Conservation (phyloP, 1,140 invertebrate genomes). For the Drosophila ercepeae region DNA sequence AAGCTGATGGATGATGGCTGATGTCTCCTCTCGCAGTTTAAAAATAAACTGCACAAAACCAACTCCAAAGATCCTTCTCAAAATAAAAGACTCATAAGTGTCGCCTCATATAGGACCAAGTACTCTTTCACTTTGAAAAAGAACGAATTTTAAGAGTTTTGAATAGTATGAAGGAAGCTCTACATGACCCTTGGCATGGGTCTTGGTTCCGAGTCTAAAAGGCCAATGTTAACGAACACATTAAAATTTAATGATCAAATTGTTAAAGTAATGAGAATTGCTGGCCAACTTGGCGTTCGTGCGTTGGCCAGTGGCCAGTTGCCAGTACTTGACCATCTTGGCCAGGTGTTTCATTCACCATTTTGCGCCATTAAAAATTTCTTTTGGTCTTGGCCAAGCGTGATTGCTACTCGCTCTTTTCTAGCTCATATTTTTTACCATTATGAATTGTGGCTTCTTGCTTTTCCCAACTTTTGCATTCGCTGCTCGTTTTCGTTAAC, state of each 20-base stretch:
- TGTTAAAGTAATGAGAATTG: slow-evolving; percentile 13
- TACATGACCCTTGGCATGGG: not conserved
- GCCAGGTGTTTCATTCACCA: slow-evolving; percentile 77
- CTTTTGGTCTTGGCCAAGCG: slow-evolving; percentile 58
- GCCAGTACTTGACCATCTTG: slow-evolving; percentile 44
- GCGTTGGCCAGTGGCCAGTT: slow-evolving; percentile 32
- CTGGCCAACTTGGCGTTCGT: slow-evolving; percentile 66
- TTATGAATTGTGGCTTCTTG: slow-evolving; percentile 51
- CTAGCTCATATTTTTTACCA: slow-evolving; percentile 57
- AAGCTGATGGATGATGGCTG: slow-evolving; percentile 4
- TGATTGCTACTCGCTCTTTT: slow-evolving; percentile 15
- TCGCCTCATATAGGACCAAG: no score
- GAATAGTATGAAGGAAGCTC: not conserved
- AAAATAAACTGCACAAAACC: slow-evolving; percentile 49
- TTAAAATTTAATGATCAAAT: no score
- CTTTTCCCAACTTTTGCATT: slow-evolving; percentile 1
- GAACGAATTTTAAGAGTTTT: not conserved
- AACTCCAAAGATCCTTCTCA: no score
- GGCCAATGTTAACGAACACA: slow-evolving; percentile 71
- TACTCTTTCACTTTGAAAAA: no score
- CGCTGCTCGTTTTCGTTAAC: not conserved
- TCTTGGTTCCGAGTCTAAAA: slow-evolving; percentile 6
- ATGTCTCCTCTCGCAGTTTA: slow-evolving; percentile 23
- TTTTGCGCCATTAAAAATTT: slow-evolving; percentile 76
- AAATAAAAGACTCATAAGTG: no score